Evolutionary conservation across 1,140 invertebrate genomes (phyloP), one percentile per base, ranked within the genome.

Genomic region (Drosophila burlai): DNA sequence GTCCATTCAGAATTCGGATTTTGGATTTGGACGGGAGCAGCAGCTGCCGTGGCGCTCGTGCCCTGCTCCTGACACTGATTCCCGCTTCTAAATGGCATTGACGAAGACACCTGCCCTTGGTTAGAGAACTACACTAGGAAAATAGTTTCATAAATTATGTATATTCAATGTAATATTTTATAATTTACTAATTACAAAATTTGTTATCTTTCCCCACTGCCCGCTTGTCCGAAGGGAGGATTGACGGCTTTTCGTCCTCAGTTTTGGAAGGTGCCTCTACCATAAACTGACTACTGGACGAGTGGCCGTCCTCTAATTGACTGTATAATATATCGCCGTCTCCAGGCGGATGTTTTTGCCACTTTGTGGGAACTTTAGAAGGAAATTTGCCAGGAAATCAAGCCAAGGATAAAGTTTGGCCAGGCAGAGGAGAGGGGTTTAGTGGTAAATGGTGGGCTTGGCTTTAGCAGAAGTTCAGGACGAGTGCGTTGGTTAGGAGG

Each of bases 41-140:
- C 85, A 81, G 68, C 77, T 77, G 76, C 73, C 55, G 58, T 60
- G 60, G 65, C 59, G 64, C 24, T 64, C 31, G 15, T 46, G 26
- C 29, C 43, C 34, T 8, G 11, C 6, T 43, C n/a, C 38, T 18
- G 31, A 55, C 49, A 10, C 13, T 34, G 34, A 42, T 21, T 29
- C 26, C 43, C 36, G 6, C 18, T 50, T 9, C 46, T 49, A n/a
- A 45, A 2, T 40, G 61, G 26, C 43, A 66, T 80, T 55, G 10
- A 21, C 1, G n/a, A 45, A 66, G 31, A 46, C 67, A 71, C 67
- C 67, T 71, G 67, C 67, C 47, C 24, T 55, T 40, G 21, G 50
- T 10, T 4, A 8, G 11, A 11, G 10, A 16, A 2, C 24, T 43
- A 9, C 34, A 63, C 64, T 76, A 21, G 18, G 34, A 4, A 38